Percentiles rank a stretch among this genome's conserved stretches.
These are phyloP conservation scores for Orthosia gothica DNA, from an alignment of 2,888 invertebrate species.

Conservation along the genomic window DNA sequence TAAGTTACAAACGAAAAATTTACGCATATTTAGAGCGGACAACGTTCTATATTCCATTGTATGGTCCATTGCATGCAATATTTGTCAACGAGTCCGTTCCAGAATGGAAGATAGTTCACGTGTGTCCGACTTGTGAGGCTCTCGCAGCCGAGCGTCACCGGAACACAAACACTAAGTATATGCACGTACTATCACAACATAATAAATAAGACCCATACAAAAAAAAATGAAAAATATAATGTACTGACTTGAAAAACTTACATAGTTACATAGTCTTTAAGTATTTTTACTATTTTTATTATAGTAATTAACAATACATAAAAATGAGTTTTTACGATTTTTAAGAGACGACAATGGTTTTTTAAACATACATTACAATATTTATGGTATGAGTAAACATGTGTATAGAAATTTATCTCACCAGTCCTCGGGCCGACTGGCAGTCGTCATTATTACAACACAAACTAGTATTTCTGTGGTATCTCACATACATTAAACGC, in stretches of 20 bases:
- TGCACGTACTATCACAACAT: constrained; percentile 77
- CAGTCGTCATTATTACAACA: constrained; percentile 45
- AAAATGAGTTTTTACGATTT: constrained; percentile 82
- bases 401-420: constrained; percentile 83
- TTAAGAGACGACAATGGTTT: constrained; percentile 76
- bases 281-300: constrained; percentile 87
- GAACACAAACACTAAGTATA: constrained; percentile 67
- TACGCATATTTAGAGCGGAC: constrained; percentile 54
- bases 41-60: constrained; percentile 48
- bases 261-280: constrained; percentile 81
- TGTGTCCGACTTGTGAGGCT: constrained; percentile 15
- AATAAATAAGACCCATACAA: constrained; percentile 84
- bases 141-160: constrained; percentile 58
- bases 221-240: constrained; percentile 74
- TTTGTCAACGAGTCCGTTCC: constrained; percentile 1
- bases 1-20: constrained; percentile 67
- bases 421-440: constrained; percentile 49
- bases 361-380: constrained; percentile 70
- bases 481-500: constrained; percentile 28
- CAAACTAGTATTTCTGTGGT: constrained; percentile 29
- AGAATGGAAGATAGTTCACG: constrained; percentile 37
- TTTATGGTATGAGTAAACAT: constrained; percentile 66
- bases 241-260: constrained; percentile 84
- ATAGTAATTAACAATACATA: constrained; percentile 68
- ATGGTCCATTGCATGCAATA: neutral